Evolutionary conservation across 2,797 vertebrate genomes (phyloP).

Genomic region (Discoglossus pictus): DNA sequence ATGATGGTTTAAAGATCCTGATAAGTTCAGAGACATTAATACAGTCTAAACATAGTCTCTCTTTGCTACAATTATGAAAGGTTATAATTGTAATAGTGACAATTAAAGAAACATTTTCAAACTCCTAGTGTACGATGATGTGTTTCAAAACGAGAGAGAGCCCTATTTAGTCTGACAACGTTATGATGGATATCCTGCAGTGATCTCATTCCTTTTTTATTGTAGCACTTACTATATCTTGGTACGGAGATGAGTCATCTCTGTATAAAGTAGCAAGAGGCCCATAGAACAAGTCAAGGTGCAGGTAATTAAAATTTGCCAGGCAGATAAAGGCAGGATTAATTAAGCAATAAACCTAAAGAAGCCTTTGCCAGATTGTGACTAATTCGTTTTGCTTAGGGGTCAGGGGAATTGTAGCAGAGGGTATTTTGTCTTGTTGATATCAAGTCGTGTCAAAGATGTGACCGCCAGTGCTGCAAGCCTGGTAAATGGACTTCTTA

Average conservation of each 20-base stretch:
- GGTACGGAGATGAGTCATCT: conserved; percentile 34
- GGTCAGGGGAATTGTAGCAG: conserved; percentile 26
- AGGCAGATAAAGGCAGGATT: conserved; percentile 46
- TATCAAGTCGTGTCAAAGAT: conserved; percentile 15
- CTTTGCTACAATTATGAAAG: background rate
- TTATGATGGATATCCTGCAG: conserved; percentile 13
- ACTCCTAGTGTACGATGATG: background rate
- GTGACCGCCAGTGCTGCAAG: background rate
- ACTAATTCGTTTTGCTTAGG: conserved; percentile 42
- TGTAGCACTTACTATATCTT: conserved; percentile 15
- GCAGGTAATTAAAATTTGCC: conserved; percentile 42
- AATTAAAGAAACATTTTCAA: background rate
- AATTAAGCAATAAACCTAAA: conserved; percentile 38
- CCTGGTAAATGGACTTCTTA: background rate
- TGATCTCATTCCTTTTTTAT: conserved; percentile 40
- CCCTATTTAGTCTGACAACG: conserved; percentile 22
- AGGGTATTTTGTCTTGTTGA: conserved; percentile 29
- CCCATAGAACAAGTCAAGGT: conserved; percentile 19
- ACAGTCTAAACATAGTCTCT: no score
- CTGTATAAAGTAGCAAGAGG: conserved; percentile 9
- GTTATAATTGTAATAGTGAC: background rate
- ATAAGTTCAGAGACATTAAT: no score
- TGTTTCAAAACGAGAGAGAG: conserved; percentile 11
- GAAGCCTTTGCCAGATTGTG: conserved; percentile 31
- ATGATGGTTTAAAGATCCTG: no score